phyloP scores from a whole-genome alignment of 2,888 invertebrate genomes.

The Nipponacmea schrenckii region DNA sequence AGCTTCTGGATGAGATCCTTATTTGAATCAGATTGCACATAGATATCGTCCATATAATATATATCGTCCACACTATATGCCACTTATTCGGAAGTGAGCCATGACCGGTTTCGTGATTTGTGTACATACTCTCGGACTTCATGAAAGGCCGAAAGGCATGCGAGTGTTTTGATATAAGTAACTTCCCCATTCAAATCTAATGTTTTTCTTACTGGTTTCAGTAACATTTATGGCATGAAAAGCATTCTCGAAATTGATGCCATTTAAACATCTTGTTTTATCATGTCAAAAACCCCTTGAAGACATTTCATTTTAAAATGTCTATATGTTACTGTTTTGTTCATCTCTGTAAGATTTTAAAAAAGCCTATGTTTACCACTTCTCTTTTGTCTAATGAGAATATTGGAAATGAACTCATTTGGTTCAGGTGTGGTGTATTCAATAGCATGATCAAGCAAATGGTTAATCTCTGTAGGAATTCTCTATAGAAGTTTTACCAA shows the following conservation, averaged over 20 bases:
- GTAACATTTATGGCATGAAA: not conserved
- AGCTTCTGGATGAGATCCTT: not conserved
- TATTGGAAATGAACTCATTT: not conserved
- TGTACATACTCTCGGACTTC: too few species aligned
- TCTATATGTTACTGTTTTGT: not conserved
- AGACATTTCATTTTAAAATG: not conserved
- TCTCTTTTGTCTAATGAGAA: not conserved
- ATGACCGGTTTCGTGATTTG: not conserved
- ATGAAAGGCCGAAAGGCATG: too few species aligned
- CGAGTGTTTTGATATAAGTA: not conserved
- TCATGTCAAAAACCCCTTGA: not conserved
- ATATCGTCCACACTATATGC: not conserved
- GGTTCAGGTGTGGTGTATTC: not conserved
- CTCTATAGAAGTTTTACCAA: too few species aligned
- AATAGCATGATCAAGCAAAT: not conserved
- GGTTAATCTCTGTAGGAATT: not conserved
- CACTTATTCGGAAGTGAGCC: not conserved
- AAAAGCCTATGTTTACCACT: not conserved
- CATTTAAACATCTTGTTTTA: not conserved
- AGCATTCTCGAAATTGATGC: not conserved
- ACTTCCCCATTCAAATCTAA: not conserved
- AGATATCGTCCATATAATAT: not conserved
- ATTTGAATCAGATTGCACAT: not conserved
- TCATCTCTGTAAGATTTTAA: not conserved
- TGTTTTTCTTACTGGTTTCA: not conserved